These are phyloP conservation scores for Dromococcyx pavoninus DNA, from an alignment of 2,797 vertebrate genomes.

Conservation along the genomic window DNA sequence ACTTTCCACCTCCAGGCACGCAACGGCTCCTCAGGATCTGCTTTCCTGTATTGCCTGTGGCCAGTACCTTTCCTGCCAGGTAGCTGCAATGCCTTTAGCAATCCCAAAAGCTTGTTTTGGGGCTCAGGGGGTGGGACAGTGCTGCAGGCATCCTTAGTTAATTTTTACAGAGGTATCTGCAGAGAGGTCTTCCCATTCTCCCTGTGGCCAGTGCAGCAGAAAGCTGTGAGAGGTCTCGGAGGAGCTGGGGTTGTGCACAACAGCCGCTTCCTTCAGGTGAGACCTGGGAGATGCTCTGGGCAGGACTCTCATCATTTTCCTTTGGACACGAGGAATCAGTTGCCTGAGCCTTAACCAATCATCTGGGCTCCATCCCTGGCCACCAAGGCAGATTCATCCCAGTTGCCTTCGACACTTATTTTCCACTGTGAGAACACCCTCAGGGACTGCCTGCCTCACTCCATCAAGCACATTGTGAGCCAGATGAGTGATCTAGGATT, in stretches of 20 bases:
- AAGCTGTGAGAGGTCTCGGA: not conserved
- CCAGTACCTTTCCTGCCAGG: rapidly evolving
- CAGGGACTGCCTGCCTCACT: rapidly evolving
- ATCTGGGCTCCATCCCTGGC: not conserved
- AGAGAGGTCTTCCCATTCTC: rapidly evolving
- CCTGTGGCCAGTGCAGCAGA: not conserved
- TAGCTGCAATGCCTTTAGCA: rapidly evolving
- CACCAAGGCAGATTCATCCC: not conserved
- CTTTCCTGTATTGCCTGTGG: rapidly evolving
- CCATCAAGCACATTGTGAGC: not conserved
- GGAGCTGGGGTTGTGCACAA: rapidly evolving
- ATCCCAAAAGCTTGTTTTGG: rapidly evolving
- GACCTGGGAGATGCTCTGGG: not conserved
- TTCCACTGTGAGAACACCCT: not conserved
- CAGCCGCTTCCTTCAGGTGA: not conserved
- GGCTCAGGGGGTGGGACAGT: not conserved
- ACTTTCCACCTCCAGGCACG: rapidly evolving
- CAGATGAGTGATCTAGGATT: not conserved
- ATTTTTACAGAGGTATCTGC: not conserved
- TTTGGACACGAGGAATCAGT: rapidly evolving
- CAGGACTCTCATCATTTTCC: rapidly evolving
- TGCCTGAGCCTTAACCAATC: not conserved
- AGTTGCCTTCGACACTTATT: not conserved
- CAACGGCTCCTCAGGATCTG: not conserved
- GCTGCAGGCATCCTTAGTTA: not conserved